Percentiles rank a stretch among this genome's conserved stretches.
These are phyloP conservation scores for Fregetta grallaria DNA, from an alignment of 2,113 vertebrate species.

Conservation along the genomic window DNA sequence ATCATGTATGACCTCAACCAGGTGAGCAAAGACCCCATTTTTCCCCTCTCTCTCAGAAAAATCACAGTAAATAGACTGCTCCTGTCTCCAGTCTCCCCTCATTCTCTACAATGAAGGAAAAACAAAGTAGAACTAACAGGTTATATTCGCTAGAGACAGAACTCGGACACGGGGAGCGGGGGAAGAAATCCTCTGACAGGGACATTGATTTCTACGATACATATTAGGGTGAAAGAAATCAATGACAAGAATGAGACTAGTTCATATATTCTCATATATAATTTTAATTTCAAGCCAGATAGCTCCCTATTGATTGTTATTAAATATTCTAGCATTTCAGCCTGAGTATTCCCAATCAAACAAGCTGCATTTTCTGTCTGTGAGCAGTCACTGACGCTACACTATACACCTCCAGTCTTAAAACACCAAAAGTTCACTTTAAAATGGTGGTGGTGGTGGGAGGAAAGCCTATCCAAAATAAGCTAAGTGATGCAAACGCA, in stretches of 20 bases:
- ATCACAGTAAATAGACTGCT: not conserved
- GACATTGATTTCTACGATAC: not conserved
- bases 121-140: not conserved
- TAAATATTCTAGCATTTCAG: not conserved
- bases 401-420: not conserved
- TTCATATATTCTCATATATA: not conserved
- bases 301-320: not conserved
- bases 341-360: not conserved
- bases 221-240: not conserved
- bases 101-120: not conserved
- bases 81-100: not conserved
- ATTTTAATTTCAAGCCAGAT: not conserved
- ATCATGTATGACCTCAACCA: not conserved
- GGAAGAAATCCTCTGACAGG: not conserved
- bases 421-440: not conserved
- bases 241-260: not conserved
- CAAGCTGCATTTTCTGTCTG: not conserved
- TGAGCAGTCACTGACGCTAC: not conserved
- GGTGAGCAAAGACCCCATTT: not conserved
- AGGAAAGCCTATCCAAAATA: not conserved
- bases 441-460: not conserved
- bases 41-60: not conserved
- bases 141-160: not conserved
- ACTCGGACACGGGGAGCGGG: not conserved
- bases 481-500: not conserved